Conservation (phyloP, 2,797 vertebrate species). For the Zenarchopterus dispar region DNA sequence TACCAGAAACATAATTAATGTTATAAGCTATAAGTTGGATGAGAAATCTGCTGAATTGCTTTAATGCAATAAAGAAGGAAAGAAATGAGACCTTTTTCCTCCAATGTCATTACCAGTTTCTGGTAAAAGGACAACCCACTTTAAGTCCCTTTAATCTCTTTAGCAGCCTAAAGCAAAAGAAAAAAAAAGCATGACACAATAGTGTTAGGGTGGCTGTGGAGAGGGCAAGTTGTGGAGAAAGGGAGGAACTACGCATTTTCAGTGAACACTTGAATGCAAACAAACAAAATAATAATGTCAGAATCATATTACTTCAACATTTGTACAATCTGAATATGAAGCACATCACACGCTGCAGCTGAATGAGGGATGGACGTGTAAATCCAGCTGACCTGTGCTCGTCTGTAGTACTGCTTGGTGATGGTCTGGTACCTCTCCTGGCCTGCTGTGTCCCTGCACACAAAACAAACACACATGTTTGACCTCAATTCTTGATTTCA, state of each 20-base stretch:
- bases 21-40: neutral
- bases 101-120: conserved; percentile 36
- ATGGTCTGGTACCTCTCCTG: conserved; percentile 98
- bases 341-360: neutral
- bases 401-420: conserved; percentile 97
- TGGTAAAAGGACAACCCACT: conserved; percentile 45
- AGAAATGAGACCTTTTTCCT: conserved; percentile 8
- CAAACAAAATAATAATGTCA: conserved; percentile 6
- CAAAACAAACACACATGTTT: conserved; percentile 7
- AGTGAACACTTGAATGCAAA: too few species aligned
- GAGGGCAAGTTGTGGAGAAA: too few species aligned
- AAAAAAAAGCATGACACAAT: neutral
- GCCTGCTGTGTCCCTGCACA: conserved; percentile 93
- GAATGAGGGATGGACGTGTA: neutral
- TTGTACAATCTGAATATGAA: neutral
- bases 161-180: conserved; percentile 20
- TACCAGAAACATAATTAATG: neutral
- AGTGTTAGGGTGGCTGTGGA: too few species aligned
- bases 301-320: conserved; percentile 11
- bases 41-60: conserved; percentile 14
- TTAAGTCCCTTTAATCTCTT: conserved; percentile 33
- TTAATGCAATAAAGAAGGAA: conserved; percentile 17
- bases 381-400: conserved; percentile 86
- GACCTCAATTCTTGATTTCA: neutral
- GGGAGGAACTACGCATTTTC: too few species aligned